phyloP scores from a whole-genome alignment of 2,113 vertebrate genomes.

The Malurus elegans region DNA sequence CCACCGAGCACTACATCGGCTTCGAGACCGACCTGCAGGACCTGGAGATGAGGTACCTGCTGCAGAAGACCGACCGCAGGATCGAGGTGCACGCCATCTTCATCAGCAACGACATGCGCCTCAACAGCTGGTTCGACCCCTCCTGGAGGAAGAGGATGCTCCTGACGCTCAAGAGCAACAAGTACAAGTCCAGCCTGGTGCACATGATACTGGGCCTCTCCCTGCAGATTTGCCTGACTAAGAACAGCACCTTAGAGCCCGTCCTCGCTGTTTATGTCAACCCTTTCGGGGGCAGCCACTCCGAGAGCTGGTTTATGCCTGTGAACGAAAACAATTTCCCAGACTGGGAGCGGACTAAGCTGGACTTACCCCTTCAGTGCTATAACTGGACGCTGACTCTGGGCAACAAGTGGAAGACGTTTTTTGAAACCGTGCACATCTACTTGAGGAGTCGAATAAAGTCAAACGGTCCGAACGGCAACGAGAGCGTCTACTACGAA shows the following conservation, averaged over 20 bases:
- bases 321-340: slow-evolving; percentile 89
- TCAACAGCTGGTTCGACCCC: slow-evolving; percentile 98
- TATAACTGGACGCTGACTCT: slow-evolving; percentile 95
- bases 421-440: slow-evolving; percentile 97
- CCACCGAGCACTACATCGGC: slow-evolving; percentile 93
- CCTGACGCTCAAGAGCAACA: slow-evolving; percentile 96
- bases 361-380: slow-evolving; percentile 93
- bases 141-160: slow-evolving; percentile 97
- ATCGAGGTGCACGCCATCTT: slow-evolving; percentile 97
- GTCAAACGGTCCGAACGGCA: slow-evolving; percentile 77
- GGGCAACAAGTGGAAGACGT: slow-evolving; percentile 98
- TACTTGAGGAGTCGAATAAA: slow-evolving; percentile 93
- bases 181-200: slow-evolving; percentile 95
- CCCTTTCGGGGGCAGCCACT: slow-evolving; percentile 96
- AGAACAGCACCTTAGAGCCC: slow-evolving; percentile 97
- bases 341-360: slow-evolving; percentile 91
- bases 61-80: slow-evolving; percentile 89
- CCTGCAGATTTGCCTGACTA: slow-evolving; percentile 94
- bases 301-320: slow-evolving; percentile 97
- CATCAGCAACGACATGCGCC: slow-evolving; percentile 98
- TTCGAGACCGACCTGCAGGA: slow-evolving; percentile 97
- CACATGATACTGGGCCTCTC: slow-evolving; percentile 96
- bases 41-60: slow-evolving; percentile 88
- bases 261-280: slow-evolving; percentile 92
- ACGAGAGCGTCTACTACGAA: slow-evolving; percentile 91